These are phyloP conservation scores for Diglossa cyanea DNA, from an alignment of 2,797 vertebrate species.

Conservation along the genomic window DNA sequence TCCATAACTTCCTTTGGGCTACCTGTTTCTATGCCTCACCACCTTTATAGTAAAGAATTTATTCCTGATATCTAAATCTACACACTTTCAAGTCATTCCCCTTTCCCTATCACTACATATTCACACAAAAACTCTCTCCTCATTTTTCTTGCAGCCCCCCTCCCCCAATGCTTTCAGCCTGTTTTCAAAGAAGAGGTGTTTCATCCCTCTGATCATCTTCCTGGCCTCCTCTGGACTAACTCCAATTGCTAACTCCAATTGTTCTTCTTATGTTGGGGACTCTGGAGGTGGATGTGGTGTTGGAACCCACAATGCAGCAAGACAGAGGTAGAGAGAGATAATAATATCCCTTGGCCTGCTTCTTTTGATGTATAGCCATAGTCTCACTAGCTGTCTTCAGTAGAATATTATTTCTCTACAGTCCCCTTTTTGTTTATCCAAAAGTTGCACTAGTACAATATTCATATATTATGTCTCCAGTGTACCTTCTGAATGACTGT, in stretches of 20 bases:
- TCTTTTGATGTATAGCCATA: background rate
- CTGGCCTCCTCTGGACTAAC: background rate
- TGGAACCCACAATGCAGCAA: background rate
- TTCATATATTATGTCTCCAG: background rate
- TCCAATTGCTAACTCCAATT: background rate
- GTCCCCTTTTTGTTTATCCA: background rate
- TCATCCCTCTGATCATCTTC: background rate
- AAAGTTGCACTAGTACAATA: background rate
- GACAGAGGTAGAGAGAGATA: background rate
- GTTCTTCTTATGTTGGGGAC: background rate
- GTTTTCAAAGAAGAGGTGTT: background rate
- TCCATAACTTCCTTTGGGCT: background rate
- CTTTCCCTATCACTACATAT: background rate
- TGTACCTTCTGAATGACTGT: background rate
- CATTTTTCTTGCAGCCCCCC: background rate
- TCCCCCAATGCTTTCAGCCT: background rate
- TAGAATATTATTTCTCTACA: background rate
- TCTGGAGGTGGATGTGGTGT: background rate
- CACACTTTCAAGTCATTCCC: background rate
- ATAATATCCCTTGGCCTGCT: background rate
- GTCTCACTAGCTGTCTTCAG: background rate
- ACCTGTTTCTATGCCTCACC: background rate
- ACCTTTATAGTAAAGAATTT: background rate
- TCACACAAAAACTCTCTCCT: background rate
- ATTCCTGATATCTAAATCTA: background rate